Percentiles rank a stretch among this genome's conserved stretches.
Conservation (phyloP, 2,888 invertebrate species). For the Halocaridina rubra region DNA sequence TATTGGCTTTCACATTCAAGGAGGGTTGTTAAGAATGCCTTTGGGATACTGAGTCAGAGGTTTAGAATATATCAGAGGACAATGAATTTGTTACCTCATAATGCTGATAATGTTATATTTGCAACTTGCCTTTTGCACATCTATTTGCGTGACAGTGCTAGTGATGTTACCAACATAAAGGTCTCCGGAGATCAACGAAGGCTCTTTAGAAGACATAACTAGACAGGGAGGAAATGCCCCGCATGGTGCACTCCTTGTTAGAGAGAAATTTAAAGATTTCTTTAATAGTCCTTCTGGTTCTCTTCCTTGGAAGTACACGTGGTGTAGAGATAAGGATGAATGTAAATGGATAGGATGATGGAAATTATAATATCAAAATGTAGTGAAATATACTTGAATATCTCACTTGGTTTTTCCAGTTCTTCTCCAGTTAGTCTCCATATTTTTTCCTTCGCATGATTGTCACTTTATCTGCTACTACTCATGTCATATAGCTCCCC, state of each 20-base stretch:
- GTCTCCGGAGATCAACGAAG: background rate
- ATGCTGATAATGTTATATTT: background rate
- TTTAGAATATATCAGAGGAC: background rate
- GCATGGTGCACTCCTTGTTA: background rate
- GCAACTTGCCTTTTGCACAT: background rate
- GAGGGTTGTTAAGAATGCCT: background rate
- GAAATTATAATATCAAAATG: too few relatives aligned
- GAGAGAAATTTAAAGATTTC: conserved; percentile 2
- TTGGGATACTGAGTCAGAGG: background rate
- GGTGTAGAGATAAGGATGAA: background rate
- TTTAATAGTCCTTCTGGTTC: conserved; percentile 4
- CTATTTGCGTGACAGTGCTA: background rate
- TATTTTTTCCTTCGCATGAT: background rate
- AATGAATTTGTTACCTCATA: background rate
- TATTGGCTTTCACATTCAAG: conserved; percentile 6
- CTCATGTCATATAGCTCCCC: background rate
- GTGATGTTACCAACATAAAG: background rate
- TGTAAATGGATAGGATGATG: background rate
- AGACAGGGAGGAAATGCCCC: background rate
- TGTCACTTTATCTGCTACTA: background rate
- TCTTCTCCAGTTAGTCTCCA: background rate
- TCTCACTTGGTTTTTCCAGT: background rate
- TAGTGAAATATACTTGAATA: too few relatives aligned
- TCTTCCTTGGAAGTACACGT: background rate
- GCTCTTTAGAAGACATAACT: background rate